Evolutionary conservation across 1,140 invertebrate genomes (phyloP).

Genomic region (Polypedilum pembai): DNA sequence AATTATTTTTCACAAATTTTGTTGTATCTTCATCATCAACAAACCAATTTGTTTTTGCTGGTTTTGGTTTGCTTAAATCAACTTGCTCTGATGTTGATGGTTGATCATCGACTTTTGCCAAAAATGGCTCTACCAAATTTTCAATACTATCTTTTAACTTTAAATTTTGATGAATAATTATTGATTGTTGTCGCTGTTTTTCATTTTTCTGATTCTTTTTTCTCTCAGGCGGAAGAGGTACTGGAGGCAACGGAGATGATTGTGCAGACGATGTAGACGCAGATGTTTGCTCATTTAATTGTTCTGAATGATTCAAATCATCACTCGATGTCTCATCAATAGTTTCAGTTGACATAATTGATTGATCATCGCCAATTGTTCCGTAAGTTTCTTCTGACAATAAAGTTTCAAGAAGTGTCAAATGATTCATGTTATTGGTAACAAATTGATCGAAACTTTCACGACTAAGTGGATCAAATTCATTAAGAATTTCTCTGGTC

Average conservation of each 20-base stretch:
- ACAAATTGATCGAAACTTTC: constrained; percentile 28
- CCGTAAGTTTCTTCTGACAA: constrained; percentile 42
- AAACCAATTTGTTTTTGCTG: constrained; percentile 40
- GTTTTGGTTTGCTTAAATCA: constrained; percentile 33
- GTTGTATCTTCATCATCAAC: constrained; percentile 32
- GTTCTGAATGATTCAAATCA: constrained; percentile 37
- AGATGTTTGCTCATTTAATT: too few relatives aligned
- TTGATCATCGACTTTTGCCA: constrained; percentile 35
- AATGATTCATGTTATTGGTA: constrained; percentile 41
- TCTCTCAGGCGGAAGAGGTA: background rate
- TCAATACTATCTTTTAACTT: constrained; percentile 38
- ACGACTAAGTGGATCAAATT: constrained; percentile 40
- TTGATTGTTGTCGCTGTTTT: constrained; percentile 27
- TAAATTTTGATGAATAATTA: constrained; percentile 41
- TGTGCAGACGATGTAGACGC: too few relatives aligned
- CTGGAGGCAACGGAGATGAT: background rate
- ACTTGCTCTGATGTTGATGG: constrained; percentile 29
- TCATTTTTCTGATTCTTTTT: background rate
- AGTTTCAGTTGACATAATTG: constrained; percentile 30
- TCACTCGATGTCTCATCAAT: constrained; percentile 37
- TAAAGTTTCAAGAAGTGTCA: constrained; percentile 40
- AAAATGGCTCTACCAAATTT: constrained; percentile 37
- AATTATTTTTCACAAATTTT: constrained; percentile 29
- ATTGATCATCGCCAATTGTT: constrained; percentile 33
- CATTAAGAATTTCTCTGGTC: constrained; percentile 36